A percentile compares a stretch with the other conserved stretches of the same genome.
Evolutionary conservation across 2,888 invertebrate species (phyloP).

Genomic region (Aquatica leii): DNA sequence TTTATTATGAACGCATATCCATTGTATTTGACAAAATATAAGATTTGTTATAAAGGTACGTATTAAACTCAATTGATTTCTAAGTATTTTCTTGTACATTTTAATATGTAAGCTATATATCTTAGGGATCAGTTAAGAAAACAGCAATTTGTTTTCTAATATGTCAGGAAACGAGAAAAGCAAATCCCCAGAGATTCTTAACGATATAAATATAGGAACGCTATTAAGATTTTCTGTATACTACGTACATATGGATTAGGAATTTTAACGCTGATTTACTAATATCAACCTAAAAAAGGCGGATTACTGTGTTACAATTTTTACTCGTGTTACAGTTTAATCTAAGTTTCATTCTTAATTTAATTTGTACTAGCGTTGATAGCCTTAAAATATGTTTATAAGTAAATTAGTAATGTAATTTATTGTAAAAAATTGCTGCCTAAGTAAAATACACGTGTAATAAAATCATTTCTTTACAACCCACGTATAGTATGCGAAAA

Average conservation of each 20-base stretch:
- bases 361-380: too few relatives aligned
- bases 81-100: constrained; percentile 14
- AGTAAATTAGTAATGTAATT: too few relatives aligned
- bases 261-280: constrained; percentile 13
- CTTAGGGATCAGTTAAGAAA: constrained; percentile 14
- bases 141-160: constrained; percentile 14
- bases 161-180: constrained; percentile 14
- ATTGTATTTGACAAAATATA: background rate
- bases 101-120: constrained; percentile 14
- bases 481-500: constrained; percentile 12
- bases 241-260: constrained; percentile 14
- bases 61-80: constrained; percentile 6
- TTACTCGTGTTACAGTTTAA: too few relatives aligned
- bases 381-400: too few relatives aligned
- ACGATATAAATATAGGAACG: constrained; percentile 14
- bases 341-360: too few relatives aligned
- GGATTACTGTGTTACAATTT: background rate
- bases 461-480: constrained; percentile 14
- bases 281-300: constrained; percentile 4
- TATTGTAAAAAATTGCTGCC: too few relatives aligned
- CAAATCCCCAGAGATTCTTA: constrained; percentile 11
- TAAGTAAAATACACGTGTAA: background rate
- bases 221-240: constrained; percentile 14
- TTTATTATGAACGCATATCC: background rate
- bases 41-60: background rate